Evolutionary conservation across 2,113 vertebrate genomes (phyloP), one percentile per base, ranked within the genome.

Genomic region (Mormoops blainvillei): DNA sequence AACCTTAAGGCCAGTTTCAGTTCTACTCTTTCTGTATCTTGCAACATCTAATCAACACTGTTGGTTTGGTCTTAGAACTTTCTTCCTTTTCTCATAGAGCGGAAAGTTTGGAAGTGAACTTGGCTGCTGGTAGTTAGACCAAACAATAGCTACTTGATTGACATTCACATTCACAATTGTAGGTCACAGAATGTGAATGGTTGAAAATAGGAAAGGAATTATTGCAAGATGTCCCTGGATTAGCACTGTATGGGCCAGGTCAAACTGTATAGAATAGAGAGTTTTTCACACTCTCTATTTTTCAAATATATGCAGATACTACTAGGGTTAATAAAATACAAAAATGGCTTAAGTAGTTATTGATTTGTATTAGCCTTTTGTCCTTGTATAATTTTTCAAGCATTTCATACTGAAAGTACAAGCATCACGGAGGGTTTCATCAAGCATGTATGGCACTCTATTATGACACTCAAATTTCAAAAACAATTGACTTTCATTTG

Each of bases 401-500:
- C 74, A 87, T 76, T 92, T 71, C 24, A n/a, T 84, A n/a, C 52
- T 61, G 41, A 89, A 94, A 74, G 33, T 96, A 28, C 83, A 54
- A 14, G 80, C 83, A 52, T 80, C 43, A 45, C 28, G 54, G 41
- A 20, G 9, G n/a, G n/a, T 33, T 63, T 95, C 87, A 65, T 96
- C 74, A 89, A 68, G 91, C 61, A 93, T 80, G 19, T 88, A 67
- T 50, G 38, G 82, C 91, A 87, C 90, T 71, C 33, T 83, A 78
- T 90, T 76, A 92, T 84, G 85, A 87, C 89, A 70, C 70, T 14
- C 43, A 43, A 52, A 80, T 92, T 94, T 95, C 80, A 94, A 87
- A 73, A 56, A 67, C 97, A 68, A 95, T 90, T 83, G 50, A 80
- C 54, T 94, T 94, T 74, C 83, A 58, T 83, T 89, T 92, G 50